Evolutionary conservation across 2,888 invertebrate species (phyloP).

Genomic region (Scaptomyza tumidula): DNA sequence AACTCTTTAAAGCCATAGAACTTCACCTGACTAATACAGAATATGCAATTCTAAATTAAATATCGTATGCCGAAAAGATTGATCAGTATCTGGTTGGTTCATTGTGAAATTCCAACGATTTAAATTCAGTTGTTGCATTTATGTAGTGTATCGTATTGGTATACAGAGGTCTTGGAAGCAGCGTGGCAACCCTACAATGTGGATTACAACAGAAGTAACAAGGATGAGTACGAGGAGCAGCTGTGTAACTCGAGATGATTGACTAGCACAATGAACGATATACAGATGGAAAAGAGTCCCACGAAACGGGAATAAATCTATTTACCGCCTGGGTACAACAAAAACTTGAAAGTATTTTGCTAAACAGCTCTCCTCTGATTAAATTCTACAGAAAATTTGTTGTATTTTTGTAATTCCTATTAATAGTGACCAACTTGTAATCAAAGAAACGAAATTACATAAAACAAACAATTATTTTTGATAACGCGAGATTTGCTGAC

Average conservation of each 20-base stretch:
- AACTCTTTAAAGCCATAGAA: not conserved
- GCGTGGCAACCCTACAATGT: conserved; percentile 80
- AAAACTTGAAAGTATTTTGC: conserved; percentile 86
- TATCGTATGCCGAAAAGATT: not conserved
- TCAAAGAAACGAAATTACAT: too few relatives aligned
- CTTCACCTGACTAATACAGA: not conserved
- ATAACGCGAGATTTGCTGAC: too few relatives aligned
- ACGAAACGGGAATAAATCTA: conserved; percentile 90
- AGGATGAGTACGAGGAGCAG: conserved; percentile 89
- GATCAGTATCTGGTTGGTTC: not conserved
- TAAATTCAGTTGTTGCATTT: conserved; percentile 1
- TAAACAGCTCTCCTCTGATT: too few relatives aligned
- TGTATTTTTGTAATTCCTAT: too few relatives aligned
- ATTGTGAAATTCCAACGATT: not conserved
- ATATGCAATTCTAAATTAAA: not conserved
- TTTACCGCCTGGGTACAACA: conserved; percentile 93
- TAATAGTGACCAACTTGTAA: too few relatives aligned
- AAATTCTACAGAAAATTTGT: too few relatives aligned
- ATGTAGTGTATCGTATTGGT: not conserved
- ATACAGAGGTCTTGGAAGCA: not conserved
- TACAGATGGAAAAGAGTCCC: conserved; percentile 88
- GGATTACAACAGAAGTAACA: conserved; percentile 88
- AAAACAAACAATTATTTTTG: too few relatives aligned
- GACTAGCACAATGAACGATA: conserved; percentile 92
- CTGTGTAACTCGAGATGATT: conserved; percentile 93